These are phyloP conservation scores for Eidolon dupreanum DNA, from an alignment of 2,797 vertebrate species.

Conservation along the genomic window DNA sequence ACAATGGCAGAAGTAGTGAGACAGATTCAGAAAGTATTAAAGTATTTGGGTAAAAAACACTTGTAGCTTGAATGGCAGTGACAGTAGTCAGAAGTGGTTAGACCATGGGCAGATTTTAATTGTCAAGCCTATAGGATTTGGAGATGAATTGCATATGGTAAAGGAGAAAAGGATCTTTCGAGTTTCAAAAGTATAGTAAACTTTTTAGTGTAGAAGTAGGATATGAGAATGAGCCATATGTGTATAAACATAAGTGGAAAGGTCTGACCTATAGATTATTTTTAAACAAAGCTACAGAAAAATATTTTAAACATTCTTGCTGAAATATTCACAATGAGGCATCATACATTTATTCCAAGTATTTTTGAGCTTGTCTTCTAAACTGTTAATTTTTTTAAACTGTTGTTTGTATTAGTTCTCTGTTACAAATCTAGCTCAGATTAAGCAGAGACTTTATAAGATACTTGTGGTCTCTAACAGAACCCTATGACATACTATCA, in stretches of 20 bases:
- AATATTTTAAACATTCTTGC: background rate
- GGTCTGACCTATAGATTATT: background rate
- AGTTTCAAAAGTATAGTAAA: background rate
- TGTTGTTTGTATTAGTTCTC: background rate
- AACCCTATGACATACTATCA: background rate
- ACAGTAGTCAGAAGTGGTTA: background rate
- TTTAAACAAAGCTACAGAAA: background rate
- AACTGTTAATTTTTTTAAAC: background rate
- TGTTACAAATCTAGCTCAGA: background rate
- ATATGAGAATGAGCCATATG: background rate
- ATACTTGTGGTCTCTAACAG: background rate
- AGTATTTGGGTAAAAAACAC: background rate
- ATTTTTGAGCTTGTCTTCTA: background rate
- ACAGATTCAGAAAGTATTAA: background rate
- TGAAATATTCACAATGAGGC: background rate
- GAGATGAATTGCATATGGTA: background rate
- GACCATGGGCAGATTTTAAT: background rate
- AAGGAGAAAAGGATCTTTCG: background rate
- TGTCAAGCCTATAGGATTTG: background rate
- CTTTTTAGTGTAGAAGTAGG: background rate
- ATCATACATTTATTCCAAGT: background rate
- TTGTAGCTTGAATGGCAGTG: background rate
- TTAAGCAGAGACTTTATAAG: background rate
- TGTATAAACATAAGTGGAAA: background rate
- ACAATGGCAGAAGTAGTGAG: background rate